Evolutionary conservation across 30 jellyfish, hydroid and myxozoan species (phyloP).

Genomic region (Mastigias papua): DNA sequence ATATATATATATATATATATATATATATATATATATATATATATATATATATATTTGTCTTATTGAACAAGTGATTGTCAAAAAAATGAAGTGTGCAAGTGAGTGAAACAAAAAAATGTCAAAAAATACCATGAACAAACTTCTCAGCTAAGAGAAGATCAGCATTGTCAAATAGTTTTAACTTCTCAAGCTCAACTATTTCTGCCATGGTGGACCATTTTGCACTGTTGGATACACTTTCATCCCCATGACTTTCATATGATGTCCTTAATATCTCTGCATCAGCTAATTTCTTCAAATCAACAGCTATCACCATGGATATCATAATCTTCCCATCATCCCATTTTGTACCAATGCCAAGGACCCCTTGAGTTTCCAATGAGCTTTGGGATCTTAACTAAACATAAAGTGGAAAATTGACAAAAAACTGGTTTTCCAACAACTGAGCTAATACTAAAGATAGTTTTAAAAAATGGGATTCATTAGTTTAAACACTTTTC

Average conservation of each 20-base stretch:
- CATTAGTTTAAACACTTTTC: no score
- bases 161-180: slow-evolving; percentile 2
- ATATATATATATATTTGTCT: no score
- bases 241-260: slow-evolving; percentile 2
- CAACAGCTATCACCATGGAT: slow-evolving; percentile 20
- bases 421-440: no score
- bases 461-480: no score
- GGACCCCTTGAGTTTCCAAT: slow-evolving; percentile 33
- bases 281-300: background rate
- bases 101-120: background rate
- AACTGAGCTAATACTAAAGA: no score
- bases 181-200: slow-evolving; percentile 20
- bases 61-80: no score
- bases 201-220: slow-evolving; percentile 61
- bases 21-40: no score
- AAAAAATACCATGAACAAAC: slow-evolving; percentile 22
- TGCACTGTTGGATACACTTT: background rate
- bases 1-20: no score
- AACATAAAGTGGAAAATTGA: background rate
- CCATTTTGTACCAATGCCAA: slow-evolving; percentile 58
- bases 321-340: background rate
- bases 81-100: no score
- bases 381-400: slow-evolving; percentile 37
- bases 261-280: slow-evolving; percentile 40
- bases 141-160: slow-evolving; percentile 42